These are phyloP conservation scores for Erebia epiphron DNA, from an alignment of 2,888 invertebrate genomes.

Conservation along the genomic window DNA sequence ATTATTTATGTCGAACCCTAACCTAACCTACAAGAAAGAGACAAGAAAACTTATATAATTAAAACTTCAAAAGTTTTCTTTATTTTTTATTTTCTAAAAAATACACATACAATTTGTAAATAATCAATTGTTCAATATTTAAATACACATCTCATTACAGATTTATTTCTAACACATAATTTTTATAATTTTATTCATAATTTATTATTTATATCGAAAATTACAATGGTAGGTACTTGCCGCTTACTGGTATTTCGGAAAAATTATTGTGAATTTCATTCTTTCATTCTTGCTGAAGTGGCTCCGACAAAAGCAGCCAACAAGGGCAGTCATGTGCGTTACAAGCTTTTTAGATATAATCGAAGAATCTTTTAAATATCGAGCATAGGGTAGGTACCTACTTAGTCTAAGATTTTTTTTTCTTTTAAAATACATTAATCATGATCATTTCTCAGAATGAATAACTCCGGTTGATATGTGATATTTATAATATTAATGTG, in stretches of 20 bases:
- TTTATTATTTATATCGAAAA: slow-evolving; percentile 43
- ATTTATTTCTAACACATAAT: slow-evolving; percentile 54
- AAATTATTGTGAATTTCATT: neutral
- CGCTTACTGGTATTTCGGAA: neutral
- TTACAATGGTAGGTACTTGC: slow-evolving; percentile 34
- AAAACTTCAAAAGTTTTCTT: slow-evolving; percentile 1
- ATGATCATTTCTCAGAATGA: neutral
- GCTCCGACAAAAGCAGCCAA: neutral
- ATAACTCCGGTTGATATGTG: neutral
- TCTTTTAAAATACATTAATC: no score
- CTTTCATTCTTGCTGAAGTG: neutral
- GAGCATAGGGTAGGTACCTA: no score
- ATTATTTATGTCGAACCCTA: no score
- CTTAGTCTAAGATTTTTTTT: no score
- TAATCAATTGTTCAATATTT: slow-evolving; percentile 78
- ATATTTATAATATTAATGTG: neutral
- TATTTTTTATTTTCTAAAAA: slow-evolving; percentile 79
- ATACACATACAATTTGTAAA: slow-evolving; percentile 83
- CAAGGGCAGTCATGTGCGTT: neutral
- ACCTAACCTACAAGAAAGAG: no score
- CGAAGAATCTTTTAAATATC: no score
- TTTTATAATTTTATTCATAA: slow-evolving; percentile 44
- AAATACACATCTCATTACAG: slow-evolving; percentile 46
- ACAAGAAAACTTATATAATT: no score
- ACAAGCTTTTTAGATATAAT: no score